Evolutionary conservation across 2,113 vertebrate genomes (phyloP).

Genomic region (Edolisoma coerulescens): DNA sequence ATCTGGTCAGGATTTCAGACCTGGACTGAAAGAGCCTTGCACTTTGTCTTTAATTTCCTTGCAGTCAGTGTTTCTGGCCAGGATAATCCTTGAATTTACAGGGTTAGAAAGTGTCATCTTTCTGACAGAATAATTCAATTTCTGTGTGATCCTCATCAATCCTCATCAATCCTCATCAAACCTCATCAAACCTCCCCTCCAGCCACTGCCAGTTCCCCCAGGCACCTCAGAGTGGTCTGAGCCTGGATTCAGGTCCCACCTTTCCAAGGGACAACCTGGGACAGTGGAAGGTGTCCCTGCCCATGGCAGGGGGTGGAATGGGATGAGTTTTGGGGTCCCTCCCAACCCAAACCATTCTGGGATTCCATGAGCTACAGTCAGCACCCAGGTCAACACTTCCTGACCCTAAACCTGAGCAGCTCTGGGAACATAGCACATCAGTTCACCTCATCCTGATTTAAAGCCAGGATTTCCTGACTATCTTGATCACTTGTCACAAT

Average conservation of each 20-base stretch:
- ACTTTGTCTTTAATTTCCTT: not conserved
- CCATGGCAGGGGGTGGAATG: not conserved
- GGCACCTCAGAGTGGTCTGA: not conserved
- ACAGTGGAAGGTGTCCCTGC: not conserved
- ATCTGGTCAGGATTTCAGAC: not conserved
- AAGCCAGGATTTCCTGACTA: not conserved
- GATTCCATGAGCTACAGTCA: not conserved
- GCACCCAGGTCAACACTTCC: not conserved
- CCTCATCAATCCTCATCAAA: not conserved
- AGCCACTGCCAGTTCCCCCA: not conserved
- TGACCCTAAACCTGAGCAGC: not conserved
- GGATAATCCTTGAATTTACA: not conserved
- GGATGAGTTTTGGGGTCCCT: not conserved
- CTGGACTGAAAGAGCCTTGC: not conserved
- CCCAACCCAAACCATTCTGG: not conserved
- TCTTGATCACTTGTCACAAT: not conserved
- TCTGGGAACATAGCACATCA: not conserved
- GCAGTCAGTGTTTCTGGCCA: not conserved
- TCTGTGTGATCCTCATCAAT: not conserved
- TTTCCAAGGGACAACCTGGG: not conserved
- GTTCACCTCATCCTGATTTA: not conserved
- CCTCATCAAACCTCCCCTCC: not conserved
- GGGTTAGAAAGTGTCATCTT: not conserved
- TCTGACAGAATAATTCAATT: not conserved
- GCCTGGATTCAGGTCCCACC: not conserved